Evolutionary conservation across 2,113 vertebrate species (phyloP), one percentile per base, ranked within the genome.

Genomic region (Puntigrus tetrazona): DNA sequence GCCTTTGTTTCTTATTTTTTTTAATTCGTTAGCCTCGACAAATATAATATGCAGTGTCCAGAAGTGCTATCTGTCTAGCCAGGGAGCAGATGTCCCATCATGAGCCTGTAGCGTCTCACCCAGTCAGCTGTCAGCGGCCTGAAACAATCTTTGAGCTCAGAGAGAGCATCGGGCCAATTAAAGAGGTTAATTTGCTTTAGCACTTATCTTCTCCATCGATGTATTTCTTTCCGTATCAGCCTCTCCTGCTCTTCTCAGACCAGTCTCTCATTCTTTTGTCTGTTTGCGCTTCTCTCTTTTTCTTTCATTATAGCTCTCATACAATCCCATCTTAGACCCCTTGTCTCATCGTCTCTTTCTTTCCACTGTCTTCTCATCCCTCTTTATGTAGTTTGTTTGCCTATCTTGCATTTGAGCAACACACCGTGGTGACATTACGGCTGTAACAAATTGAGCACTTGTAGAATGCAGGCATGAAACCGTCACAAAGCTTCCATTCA

Each of bases 181-280:
- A 85, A 87, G 72, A 85, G 80, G 84, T 85, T 86, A 86, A 85
- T 80, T 81, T 85, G 77, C 67, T 81, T 63, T 29, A 81, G 67
- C 76, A 70, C 75, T 85, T 80, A 80, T 50, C 78, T 47, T n/a
- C 25, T 47, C 36, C 59, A 36, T 78, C 25, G 13, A 27, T 50
- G 22, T 57, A 22, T 84, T 31, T 27, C 57, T 63, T 25, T 61
- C 63, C 43, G 20, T 14, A n/a, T 52, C 41, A 69, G 43, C 36
- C 31, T 67, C 61, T 25, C 29, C 16, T n/a, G 45, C 90, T 87
- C 78, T 73, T 25, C 70, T 73, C 70, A 45, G 38, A 70, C 9
- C 65, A 73, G 38, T 73, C 73, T 75, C 84, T 85, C 72, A 72
- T 34, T 76, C 77, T 50, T n/a, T 89, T 79, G 11, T 81, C 9